Percentiles rank a stretch among this genome's conserved stretches.
These are phyloP conservation scores for Diarsia rubi DNA, from an alignment of 2,888 invertebrate species.

Conservation along the genomic window DNA sequence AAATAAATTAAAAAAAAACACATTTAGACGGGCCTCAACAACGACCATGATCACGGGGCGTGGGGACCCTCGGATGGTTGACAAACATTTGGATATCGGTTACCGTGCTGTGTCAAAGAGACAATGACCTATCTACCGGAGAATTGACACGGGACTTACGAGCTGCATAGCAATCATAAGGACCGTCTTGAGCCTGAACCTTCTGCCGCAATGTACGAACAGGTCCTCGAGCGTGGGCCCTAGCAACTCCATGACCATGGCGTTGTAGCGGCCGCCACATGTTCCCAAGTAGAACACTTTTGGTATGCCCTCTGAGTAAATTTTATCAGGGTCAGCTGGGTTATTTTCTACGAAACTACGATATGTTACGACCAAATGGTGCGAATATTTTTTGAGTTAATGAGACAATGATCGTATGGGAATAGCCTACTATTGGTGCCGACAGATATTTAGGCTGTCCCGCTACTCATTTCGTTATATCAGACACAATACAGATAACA, in stretches of 20 bases:
- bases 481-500: conserved; percentile 9
- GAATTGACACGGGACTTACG: conserved; percentile 91
- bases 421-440: conserved; percentile 49
- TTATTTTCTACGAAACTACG: conserved; percentile 54
- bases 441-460: conserved; percentile 4
- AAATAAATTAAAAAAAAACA: conserved; percentile 61
- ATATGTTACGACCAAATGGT: conserved; percentile 24
- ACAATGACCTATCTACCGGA: conserved; percentile 73
- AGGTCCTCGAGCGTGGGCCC: conserved; percentile 99
- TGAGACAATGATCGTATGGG: conserved; percentile 21
- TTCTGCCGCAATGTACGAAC: conserved; percentile 99
- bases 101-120: conserved; percentile 83
- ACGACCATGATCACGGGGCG: conserved; percentile 85
- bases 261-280: conserved; percentile 99
- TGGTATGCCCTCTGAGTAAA: conserved; percentile 97
- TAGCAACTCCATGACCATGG: conserved; percentile 99
- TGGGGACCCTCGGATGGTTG: conserved; percentile 78
- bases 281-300: conserved; percentile 99
- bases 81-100: conserved; percentile 80
- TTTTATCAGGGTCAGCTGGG: conserved; percentile 66
- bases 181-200: conserved; percentile 99
- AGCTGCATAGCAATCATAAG: conserved; percentile 99
- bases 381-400: conserved; percentile 16
- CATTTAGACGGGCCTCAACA: conserved; percentile 73
- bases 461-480: conserved; percentile 11